phyloP scores from a whole-genome alignment of 2,888 invertebrate species.

The Ennomos quercinarius region DNA sequence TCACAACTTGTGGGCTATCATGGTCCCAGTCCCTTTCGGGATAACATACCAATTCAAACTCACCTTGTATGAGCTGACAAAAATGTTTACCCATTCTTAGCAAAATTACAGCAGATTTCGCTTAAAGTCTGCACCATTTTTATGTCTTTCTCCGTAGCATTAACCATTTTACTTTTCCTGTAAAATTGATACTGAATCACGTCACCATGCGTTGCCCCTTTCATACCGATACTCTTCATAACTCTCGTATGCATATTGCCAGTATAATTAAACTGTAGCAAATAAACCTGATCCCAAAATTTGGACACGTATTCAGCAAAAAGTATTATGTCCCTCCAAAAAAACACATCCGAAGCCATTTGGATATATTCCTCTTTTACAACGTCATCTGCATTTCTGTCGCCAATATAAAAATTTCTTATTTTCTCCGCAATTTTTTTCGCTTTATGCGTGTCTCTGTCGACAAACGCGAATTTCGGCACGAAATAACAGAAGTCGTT shows the following conservation, averaged over 20 bases:
- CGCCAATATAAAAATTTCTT: slow-evolving; percentile 60
- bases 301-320: slow-evolving; percentile 56
- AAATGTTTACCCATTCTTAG: slow-evolving; percentile 65
- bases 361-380: slow-evolving; percentile 55
- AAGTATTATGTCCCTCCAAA: slow-evolving; percentile 56
- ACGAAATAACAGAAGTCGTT: slow-evolving; percentile 61
- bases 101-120: slow-evolving; percentile 70
- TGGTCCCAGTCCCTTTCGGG: too few relatives aligned
- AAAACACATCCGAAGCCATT: slow-evolving; percentile 63
- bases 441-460: slow-evolving; percentile 44
- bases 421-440: slow-evolving; percentile 37
- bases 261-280: slow-evolving; percentile 62
- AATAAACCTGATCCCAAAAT: slow-evolving; percentile 49
- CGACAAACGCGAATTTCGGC: slow-evolving; percentile 54
- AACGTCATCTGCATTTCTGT: slow-evolving; percentile 43
- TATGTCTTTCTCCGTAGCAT: slow-evolving; percentile 52
- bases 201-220: slow-evolving; percentile 73
- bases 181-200: slow-evolving; percentile 72
- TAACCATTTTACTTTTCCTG: slow-evolving; percentile 58
- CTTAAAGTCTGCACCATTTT: slow-evolving; percentile 58
- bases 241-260: slow-evolving; percentile 67
- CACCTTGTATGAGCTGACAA: too few relatives aligned
- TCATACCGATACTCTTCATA: slow-evolving; percentile 60
- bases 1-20: too few relatives aligned
- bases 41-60: too few relatives aligned